These are phyloP conservation scores for Lineus longissimus DNA, from an alignment of 1,140 invertebrate genomes.

Conservation along the genomic window DNA sequence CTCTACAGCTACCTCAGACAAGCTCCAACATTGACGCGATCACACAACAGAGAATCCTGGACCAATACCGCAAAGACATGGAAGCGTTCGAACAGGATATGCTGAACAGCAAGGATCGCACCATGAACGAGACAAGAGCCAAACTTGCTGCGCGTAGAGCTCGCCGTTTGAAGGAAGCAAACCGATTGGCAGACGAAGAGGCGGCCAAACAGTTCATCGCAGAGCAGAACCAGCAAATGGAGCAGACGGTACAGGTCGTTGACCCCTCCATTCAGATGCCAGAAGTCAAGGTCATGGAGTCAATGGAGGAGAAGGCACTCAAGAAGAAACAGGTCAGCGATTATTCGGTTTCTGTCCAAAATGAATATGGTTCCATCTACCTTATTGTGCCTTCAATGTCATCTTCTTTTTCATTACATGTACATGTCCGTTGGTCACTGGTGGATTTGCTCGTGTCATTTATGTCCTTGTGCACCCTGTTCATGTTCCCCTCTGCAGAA, in stretches of 20 bases:
- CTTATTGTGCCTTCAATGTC: no score
- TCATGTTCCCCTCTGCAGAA: no score
- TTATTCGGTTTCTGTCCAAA: no score
- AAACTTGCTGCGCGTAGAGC: constrained; percentile 37
- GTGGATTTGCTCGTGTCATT: no score
- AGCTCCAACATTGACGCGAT: constrained; percentile 12
- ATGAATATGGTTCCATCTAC: no score
- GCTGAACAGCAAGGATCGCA: constrained; percentile 30
- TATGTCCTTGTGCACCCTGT: no score
- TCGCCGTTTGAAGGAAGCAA: constrained; percentile 28
- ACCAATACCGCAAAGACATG: constrained; percentile 36
- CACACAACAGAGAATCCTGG: constrained; percentile 33
- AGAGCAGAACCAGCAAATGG: constrained; percentile 39
- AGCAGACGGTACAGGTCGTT: constrained; percentile 19
- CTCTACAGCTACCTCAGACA: constrained; percentile 7
- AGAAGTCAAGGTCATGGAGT: constrained; percentile 30
- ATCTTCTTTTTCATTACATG: no score
- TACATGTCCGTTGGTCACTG: no score
- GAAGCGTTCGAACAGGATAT: constrained; percentile 33
- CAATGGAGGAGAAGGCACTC: constrained; percentile 38
- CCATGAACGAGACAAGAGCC: constrained; percentile 36
- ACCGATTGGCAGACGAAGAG: constrained; percentile 35
- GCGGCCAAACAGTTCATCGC: constrained; percentile 38
- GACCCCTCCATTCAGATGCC: constrained; percentile 35
- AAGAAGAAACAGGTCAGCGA: constrained; percentile 40